Evolutionary conservation across 2,113 vertebrate genomes (phyloP).

Genomic region (Lophius piscatorius): DNA sequence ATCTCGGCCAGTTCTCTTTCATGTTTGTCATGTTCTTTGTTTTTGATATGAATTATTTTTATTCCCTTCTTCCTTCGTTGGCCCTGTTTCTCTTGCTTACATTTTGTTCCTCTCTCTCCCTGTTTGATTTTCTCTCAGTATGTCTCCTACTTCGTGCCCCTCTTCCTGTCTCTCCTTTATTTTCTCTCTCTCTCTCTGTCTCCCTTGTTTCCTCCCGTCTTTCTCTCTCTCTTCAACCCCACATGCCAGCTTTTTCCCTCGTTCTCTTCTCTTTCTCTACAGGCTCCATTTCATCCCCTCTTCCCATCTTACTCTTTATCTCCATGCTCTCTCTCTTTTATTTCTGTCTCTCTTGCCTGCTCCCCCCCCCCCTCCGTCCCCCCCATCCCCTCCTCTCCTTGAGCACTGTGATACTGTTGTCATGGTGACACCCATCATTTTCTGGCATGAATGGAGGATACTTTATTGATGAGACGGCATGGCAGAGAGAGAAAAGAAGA

Average conservation of each 20-base stretch:
- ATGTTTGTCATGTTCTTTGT: conserved; percentile 27
- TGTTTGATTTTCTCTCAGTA: background rate
- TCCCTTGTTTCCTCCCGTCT: background rate
- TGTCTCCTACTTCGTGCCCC: background rate
- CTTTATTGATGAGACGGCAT: conserved; percentile 74
- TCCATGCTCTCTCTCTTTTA: conserved; percentile 5
- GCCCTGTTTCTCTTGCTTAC: conserved; percentile 14
- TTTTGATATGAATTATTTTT: background rate
- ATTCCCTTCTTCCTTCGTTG: conserved; percentile 13
- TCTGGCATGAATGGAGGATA: conserved; percentile 76
- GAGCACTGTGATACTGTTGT: conserved; percentile 75
- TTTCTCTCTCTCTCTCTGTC: background rate
- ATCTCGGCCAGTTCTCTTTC: conserved; percentile 28
- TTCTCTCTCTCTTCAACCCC: background rate
- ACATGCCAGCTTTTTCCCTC: background rate
- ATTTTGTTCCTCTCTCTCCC: background rate
- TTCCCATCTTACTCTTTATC: conserved; percentile 25
- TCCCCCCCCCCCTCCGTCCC: conserved; percentile 15
- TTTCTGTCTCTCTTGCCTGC: conserved; percentile 13
- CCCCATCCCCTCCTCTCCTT: conserved; percentile 58
- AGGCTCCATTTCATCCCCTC: conserved; percentile 34
- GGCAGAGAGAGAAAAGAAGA: conserved; percentile 44
- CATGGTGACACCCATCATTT: conserved; percentile 78
- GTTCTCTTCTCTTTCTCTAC: conserved; percentile 30
- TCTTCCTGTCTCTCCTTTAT: background rate